Evolutionary conservation across 2,888 invertebrate species (phyloP).

Genomic region (Heteropelma amictum): DNA sequence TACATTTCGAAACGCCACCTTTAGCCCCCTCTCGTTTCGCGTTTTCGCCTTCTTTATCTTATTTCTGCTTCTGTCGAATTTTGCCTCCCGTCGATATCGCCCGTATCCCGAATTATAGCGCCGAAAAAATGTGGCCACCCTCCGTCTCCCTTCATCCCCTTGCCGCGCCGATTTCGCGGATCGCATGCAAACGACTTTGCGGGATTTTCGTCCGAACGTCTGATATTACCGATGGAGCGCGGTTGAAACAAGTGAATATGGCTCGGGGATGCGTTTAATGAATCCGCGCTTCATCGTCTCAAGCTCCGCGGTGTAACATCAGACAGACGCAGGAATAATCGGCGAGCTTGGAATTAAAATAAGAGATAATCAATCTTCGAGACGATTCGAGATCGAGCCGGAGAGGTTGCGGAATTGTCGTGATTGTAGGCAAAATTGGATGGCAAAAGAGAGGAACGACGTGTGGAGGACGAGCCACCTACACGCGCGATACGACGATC

Average conservation of each 20-base stretch:
- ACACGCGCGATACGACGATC: too few species aligned
- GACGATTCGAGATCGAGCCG: too few species aligned
- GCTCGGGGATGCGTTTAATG: neutral
- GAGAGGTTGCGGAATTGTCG: too few species aligned
- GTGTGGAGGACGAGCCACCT: too few species aligned
- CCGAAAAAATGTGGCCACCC: neutral
- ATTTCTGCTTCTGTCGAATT: conserved; percentile 51
- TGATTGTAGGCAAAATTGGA: too few species aligned
- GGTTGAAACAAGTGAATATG: conserved; percentile 11
- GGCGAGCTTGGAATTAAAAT: neutral
- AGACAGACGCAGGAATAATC: neutral
- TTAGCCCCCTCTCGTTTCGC: conserved; percentile 38
- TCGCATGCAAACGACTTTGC: conserved; percentile 54
- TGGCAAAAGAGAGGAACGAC: too few species aligned
- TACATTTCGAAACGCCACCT: conserved; percentile 26
- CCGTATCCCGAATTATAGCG: conserved; percentile 48
- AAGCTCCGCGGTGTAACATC: neutral
- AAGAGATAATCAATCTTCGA: neutral
- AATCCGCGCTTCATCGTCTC: neutral
- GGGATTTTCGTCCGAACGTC: conserved; percentile 13
- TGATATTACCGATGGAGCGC: neutral
- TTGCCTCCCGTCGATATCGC: conserved; percentile 3
- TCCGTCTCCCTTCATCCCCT: neutral
- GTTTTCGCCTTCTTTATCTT: conserved; percentile 61
- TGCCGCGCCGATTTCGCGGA: conserved; percentile 30